Conservation (phyloP, 2,797 vertebrate genomes). For the Falco concolor region DNA sequence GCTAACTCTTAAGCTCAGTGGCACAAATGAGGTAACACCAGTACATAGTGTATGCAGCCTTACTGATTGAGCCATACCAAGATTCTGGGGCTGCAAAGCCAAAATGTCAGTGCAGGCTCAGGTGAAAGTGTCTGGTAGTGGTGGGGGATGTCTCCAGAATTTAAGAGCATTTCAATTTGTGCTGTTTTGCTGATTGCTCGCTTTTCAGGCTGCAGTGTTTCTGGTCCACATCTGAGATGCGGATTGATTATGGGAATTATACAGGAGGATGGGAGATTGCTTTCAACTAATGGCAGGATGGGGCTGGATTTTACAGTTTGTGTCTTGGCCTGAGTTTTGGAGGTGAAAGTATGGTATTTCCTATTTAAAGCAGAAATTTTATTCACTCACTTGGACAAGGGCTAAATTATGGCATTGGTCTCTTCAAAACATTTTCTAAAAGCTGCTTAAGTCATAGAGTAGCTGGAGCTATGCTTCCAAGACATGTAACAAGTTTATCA, state of each 20-base stretch:
- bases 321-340: background rate
- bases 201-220: background rate
- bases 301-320: background rate
- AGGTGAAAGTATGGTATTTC: background rate
- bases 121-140: background rate
- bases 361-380: background rate
- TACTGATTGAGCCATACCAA: background rate
- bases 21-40: background rate
- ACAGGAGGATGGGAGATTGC: background rate
- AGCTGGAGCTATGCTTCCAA: background rate
- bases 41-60: rapidly evolving
- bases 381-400: background rate
- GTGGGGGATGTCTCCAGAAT: background rate
- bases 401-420: background rate
- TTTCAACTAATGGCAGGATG: background rate
- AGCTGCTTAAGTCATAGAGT: background rate
- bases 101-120: background rate
- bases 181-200: background rate
- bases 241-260: background rate
- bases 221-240: background rate
- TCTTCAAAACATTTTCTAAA: background rate
- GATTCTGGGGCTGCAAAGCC: background rate
- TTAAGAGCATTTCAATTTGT: background rate
- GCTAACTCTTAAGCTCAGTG: background rate
- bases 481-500: background rate